phyloP scores from a whole-genome alignment of 1,140 invertebrate species.

The Pachyrhynchus sulphureomaculatus region DNA sequence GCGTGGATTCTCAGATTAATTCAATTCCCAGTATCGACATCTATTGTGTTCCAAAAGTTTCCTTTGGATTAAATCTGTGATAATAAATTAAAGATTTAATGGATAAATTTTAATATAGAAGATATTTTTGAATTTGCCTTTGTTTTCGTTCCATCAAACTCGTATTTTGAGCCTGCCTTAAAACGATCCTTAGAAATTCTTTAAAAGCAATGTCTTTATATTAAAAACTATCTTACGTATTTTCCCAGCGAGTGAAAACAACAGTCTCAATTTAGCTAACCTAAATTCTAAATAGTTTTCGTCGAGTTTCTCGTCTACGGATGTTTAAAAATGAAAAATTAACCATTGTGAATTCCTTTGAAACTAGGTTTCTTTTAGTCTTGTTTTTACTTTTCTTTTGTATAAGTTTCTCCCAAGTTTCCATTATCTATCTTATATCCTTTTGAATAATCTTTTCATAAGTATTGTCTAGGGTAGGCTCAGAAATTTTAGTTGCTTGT shows the following conservation, averaged over 20 bases:
- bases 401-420: constrained; percentile 3
- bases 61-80: too few relatives aligned
- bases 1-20: too few relatives aligned
- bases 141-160: too few relatives aligned
- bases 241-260: neutral
- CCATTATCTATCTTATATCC: constrained; percentile 14
- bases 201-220: too few relatives aligned
- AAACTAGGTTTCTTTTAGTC: constrained; percentile 1
- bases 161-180: too few relatives aligned
- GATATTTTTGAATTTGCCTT: too few relatives aligned
- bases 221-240: neutral
- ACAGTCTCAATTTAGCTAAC: neutral
- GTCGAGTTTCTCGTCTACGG: neutral
- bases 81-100: too few relatives aligned
- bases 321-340: constrained; percentile 5
- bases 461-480: constrained; percentile 7
- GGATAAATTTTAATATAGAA: too few relatives aligned
- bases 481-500: neutral
- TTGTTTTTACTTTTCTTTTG: neutral
- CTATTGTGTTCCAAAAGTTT: too few relatives aligned
- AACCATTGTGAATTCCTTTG: neutral
- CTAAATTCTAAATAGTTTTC: neutral
- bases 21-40: too few relatives aligned
- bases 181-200: too few relatives aligned
- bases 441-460: constrained; percentile 14